Percentiles rank a stretch among this genome's conserved stretches.
Conservation (phyloP, 92 coral and sea anemone genomes). For the Paragorgia papillata region DNA sequence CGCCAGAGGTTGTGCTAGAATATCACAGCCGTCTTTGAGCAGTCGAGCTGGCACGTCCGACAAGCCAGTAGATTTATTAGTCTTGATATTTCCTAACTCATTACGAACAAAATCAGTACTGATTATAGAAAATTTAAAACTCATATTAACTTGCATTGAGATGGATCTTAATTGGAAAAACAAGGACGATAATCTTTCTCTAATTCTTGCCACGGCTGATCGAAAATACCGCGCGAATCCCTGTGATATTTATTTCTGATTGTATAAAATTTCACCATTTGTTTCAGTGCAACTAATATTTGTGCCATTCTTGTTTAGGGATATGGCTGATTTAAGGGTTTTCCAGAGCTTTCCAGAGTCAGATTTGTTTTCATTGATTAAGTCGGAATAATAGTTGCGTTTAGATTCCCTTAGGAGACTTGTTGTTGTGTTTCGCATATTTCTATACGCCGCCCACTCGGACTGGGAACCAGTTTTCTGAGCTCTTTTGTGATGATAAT, state of each 20-base stretch:
- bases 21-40: conserved; percentile 8
- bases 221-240: too few species aligned
- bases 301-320: background rate
- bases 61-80: background rate
- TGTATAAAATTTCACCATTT: conserved; percentile 6
- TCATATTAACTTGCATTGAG: too few species aligned
- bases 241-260: too few species aligned
- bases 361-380: background rate
- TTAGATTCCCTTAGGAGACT: background rate
- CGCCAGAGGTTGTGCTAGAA: background rate
- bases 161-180: too few species aligned
- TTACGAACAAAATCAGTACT: too few species aligned
- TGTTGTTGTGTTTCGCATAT: background rate
- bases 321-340: background rate
- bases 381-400: background rate
- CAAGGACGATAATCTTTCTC: too few species aligned
- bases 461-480: conserved; percentile 16
- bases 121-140: too few species aligned
- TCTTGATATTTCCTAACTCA: background rate
- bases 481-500: conserved; percentile 43
- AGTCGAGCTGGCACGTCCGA: background rate
- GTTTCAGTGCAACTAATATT: background rate
- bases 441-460: conserved; percentile 34
- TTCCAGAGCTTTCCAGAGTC: background rate
- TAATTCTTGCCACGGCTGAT: too few species aligned